phyloP scores from a whole-genome alignment of 64 coral and sea anemone species.

The Hydrozoanthus tunicans region DNA sequence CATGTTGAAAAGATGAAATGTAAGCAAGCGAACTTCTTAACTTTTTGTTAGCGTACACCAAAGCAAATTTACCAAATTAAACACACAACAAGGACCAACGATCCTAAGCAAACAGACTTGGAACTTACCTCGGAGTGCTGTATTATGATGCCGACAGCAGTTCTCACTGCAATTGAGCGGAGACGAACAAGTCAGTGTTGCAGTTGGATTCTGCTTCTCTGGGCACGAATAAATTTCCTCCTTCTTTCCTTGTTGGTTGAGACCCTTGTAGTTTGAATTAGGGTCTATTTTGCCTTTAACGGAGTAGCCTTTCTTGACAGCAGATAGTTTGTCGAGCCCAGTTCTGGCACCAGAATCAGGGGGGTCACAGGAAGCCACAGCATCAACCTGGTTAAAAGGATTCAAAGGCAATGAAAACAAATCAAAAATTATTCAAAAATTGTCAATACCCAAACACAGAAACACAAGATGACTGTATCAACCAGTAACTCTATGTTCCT shows the following conservation, averaged over 20 bases:
- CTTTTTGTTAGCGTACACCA: no score
- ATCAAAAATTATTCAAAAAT: no score
- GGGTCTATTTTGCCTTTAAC: not conserved
- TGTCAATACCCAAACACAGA: no score
- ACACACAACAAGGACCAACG: not conserved
- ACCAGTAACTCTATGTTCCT: no score
- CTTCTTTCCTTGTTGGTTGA: not conserved
- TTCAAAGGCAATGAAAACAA: not conserved
- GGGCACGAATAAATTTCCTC: not conserved
- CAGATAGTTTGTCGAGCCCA: not conserved
- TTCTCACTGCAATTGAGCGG: conserved; percentile 31
- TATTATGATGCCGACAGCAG: not conserved
- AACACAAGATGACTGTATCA: no score
- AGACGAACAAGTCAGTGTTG: not conserved
- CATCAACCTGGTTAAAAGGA: not conserved
- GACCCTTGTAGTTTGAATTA: not conserved
- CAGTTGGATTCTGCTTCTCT: conserved; percentile 7
- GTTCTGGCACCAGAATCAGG: not conserved
- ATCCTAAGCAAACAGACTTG: not conserved
- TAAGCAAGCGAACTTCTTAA: no score
- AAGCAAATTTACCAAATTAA: not conserved
- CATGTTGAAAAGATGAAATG: no score
- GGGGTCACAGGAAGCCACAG: not conserved
- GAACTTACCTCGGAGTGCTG: not conserved
- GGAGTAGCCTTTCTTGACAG: no score